Evolutionary conservation across 2,797 vertebrate species (phyloP).

Genomic region (Carduelis carduelis): DNA sequence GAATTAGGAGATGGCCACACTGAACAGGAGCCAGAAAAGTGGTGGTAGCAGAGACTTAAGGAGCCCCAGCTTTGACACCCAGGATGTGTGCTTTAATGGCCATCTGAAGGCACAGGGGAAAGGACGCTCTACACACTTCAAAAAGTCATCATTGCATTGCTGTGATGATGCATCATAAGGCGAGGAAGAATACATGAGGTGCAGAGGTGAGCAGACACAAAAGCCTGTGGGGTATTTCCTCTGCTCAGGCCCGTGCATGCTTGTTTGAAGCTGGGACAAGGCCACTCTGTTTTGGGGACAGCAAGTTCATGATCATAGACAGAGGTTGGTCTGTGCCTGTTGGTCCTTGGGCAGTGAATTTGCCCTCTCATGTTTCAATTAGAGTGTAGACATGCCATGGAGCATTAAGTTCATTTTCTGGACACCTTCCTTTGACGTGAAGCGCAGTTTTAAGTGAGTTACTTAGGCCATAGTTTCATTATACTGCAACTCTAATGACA

Average conservation of each 20-base stretch:
- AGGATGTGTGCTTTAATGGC: neutral
- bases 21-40: neutral
- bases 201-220: neutral
- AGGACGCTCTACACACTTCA: neutral
- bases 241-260: neutral
- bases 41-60: neutral
- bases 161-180: neutral
- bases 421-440: neutral
- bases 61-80: neutral
- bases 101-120: neutral
- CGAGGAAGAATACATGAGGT: neutral
- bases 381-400: neutral
- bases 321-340: neutral
- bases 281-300: neutral
- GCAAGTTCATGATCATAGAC: neutral
- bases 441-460: neutral
- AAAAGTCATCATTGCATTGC: neutral
- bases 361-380: conserved; percentile 50
- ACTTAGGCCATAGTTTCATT: conserved; percentile 9
- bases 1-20: neutral
- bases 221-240: neutral
- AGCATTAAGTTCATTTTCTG: neutral
- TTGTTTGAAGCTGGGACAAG: neutral
- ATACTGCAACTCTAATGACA: conserved; percentile 17
- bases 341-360: neutral